Evolutionary conservation across 2,797 vertebrate species (phyloP).

Genomic region (Crenuchus spilurus): DNA sequence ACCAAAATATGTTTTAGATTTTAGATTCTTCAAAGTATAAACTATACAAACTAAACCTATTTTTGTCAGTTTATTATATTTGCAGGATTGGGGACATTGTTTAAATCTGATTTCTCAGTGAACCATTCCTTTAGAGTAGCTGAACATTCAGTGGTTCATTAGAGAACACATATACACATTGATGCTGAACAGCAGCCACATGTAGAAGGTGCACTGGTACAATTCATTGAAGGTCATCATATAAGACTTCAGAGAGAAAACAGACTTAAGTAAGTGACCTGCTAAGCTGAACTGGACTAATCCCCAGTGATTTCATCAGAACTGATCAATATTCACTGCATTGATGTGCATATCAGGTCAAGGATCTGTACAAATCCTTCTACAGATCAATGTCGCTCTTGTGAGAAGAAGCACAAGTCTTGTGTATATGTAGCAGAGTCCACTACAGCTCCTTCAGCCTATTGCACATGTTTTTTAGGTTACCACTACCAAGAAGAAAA

Average conservation of each 20-base stretch:
- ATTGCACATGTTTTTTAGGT: background rate
- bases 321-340: constrained; percentile 1
- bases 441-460: background rate
- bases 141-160: too few species aligned
- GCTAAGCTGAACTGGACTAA: background rate
- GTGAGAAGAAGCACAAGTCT: background rate
- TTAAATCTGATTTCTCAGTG: too few species aligned
- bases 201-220: too few species aligned
- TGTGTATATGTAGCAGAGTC: background rate
- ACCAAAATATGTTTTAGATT: too few species aligned
- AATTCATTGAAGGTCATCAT: too few species aligned
- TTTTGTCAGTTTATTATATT: too few species aligned
- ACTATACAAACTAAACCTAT: too few species aligned
- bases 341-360: background rate
- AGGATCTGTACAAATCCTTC: constrained; percentile 6
- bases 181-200: too few species aligned
- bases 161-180: too few species aligned
- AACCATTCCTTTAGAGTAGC: too few species aligned
- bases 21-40: too few species aligned
- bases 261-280: background rate
- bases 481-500: background rate
- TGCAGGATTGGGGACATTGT: too few species aligned
- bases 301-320: background rate
- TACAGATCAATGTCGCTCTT: constrained; percentile 16
- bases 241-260: constrained; percentile 9